Evolutionary conservation across 2,797 vertebrate species (phyloP).

Genomic region (Neostethus bicornis): DNA sequence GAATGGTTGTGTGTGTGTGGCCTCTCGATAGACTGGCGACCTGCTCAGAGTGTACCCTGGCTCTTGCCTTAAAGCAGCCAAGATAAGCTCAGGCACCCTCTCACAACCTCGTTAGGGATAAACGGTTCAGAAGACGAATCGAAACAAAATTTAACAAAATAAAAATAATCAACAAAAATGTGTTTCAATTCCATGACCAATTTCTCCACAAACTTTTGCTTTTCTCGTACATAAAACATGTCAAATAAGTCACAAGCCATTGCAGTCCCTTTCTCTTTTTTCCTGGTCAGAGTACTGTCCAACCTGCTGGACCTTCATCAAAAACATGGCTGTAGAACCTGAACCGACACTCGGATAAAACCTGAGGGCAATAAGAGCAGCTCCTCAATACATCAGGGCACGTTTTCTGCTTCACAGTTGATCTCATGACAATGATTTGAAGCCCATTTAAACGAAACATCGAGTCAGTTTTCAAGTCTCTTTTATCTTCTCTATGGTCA

Average conservation of each 20-base stretch:
- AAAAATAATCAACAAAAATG: no score
- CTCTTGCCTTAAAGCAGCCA: no score
- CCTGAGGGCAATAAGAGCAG: neutral
- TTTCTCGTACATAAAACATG: neutral
- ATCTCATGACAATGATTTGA: constrained; percentile 49
- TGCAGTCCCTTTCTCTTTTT: constrained; percentile 23
- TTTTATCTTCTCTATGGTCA: constrained; percentile 54
- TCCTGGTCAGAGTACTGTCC: neutral
- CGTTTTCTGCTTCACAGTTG: constrained; percentile 12
- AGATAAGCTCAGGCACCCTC: no score
- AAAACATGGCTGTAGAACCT: neutral
- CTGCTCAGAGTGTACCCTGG: no score
- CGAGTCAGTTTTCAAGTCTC: constrained; percentile 22
- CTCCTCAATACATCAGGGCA: constrained; percentile 6
- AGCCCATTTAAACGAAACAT: constrained; percentile 38
- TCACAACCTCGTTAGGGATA: no score
- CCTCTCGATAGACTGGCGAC: no score
- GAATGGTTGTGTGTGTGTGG: no score
- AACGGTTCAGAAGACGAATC: no score
- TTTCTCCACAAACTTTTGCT: no score
- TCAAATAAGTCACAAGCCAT: constrained; percentile 26
- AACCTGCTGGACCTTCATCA: constrained; percentile 19
- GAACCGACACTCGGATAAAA: constrained; percentile 2
- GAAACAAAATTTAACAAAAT: no score
- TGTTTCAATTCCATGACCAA: no score